Evolutionary conservation across 2,113 vertebrate genomes (phyloP).

Genomic region (Sus scrofa): T2T-Sscrofa CM000815.6:130280501-130281000

Average conservation of each 20-base stretch:
- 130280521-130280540: slow-evolving; percentile 85
- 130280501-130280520: slow-evolving; percentile 84
- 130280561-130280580: slow-evolving; percentile 82
- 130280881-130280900: background rate
- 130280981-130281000: background rate
- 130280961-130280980: background rate
- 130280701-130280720: background rate
- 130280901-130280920: background rate
- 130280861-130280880: background rate
- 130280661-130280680: background rate
- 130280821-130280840: background rate
- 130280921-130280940: background rate
- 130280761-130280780: background rate
- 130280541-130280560: slow-evolving; percentile 84
- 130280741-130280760: background rate
- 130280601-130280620: slow-evolving; percentile 80
- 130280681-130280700: slow-evolving; percentile 28
- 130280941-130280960: background rate
- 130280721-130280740: background rate
- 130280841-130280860: background rate
- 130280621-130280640: slow-evolving; percentile 78
- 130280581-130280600: slow-evolving; percentile 81
- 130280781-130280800: background rate
- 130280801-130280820: background rate
- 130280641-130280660: background rate